phyloP scores from a whole-genome alignment of 2,113 vertebrate species.

The Urocitellus parryii region DNA sequence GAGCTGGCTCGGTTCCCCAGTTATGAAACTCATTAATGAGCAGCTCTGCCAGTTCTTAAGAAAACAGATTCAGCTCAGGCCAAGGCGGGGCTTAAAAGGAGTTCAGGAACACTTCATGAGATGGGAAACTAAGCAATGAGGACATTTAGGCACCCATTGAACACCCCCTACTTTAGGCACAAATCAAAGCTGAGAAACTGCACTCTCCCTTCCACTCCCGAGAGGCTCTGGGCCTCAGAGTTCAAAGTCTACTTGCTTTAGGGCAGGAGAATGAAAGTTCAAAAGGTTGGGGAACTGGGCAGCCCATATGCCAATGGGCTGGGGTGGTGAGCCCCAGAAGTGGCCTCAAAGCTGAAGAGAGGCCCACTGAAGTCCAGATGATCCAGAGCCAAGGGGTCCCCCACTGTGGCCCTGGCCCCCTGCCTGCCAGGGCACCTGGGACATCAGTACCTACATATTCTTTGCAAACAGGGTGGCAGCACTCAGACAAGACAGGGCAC shows the following conservation, averaged over 20 bases:
- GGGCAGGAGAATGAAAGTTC: background rate
- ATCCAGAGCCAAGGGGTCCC: background rate
- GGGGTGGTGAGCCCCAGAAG: background rate
- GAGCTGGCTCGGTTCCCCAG: conserved; percentile 83
- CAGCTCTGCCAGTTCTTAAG: conserved; percentile 83
- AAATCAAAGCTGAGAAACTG: background rate
- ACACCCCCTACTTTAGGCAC: background rate
- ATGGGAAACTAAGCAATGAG: background rate
- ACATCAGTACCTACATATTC: background rate
- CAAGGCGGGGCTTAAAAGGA: conserved; percentile 75
- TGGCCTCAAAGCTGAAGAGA: background rate
- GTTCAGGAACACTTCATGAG: background rate
- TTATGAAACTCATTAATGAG: conserved; percentile 87
- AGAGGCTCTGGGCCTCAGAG: background rate
- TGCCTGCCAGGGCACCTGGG: background rate
- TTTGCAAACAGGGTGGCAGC: no score
- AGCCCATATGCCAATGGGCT: background rate
- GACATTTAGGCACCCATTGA: background rate
- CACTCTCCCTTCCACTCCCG: background rate
- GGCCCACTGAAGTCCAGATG: background rate
- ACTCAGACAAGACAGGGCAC: background rate
- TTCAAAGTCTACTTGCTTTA: background rate
- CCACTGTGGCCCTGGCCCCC: background rate
- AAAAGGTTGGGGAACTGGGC: background rate
- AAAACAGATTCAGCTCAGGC: conserved; percentile 83